Conservation (phyloP, 2,888 invertebrate species). For the Cyclophora punctaria region DNA sequence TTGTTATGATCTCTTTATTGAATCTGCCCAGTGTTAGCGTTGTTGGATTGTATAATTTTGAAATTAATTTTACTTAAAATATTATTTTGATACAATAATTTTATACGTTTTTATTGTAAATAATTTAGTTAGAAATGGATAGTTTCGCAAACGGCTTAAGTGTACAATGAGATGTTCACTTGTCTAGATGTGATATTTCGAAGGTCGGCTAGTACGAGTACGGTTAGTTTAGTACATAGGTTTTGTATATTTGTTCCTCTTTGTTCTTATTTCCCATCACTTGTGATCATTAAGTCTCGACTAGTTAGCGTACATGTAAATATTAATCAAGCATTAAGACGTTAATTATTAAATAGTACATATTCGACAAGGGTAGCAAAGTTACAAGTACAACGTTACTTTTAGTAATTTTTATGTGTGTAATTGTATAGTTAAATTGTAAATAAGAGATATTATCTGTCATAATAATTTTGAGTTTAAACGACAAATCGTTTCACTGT, state of each 20-base stretch:
- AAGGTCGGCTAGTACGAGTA: constrained; percentile 29
- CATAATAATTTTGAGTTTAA: constrained; percentile 69
- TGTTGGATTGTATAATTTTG: constrained; percentile 60
- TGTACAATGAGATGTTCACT: constrained; percentile 35
- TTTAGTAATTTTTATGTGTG: constrained; percentile 61
- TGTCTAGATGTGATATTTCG: constrained; percentile 56
- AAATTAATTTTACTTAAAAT: constrained; percentile 50
- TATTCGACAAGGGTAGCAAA: constrained; percentile 60
- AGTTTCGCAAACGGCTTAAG: constrained; percentile 54
- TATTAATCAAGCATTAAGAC: constrained; percentile 43
- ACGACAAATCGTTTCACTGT: constrained; percentile 71
- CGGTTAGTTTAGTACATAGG: constrained; percentile 64
- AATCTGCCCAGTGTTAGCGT: constrained; percentile 72
- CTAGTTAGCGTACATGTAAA: constrained; percentile 63
- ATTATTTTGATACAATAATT: constrained; percentile 64
- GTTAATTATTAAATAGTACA: constrained; percentile 50
- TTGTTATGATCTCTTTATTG: constrained; percentile 71
- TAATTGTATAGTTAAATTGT: constrained; percentile 70
- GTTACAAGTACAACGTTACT: constrained; percentile 71
- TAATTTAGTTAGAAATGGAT: constrained; percentile 41
- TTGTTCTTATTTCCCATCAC: constrained; percentile 53
- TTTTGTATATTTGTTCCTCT: constrained; percentile 70
- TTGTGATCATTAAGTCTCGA: constrained; percentile 71
- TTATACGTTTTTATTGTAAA: constrained; percentile 61
- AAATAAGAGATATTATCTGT: constrained; percentile 74